Base-by-base conservation (phyloP, 2,888 invertebrate genomes). In the Tanytarsus gracilentus region DNA sequence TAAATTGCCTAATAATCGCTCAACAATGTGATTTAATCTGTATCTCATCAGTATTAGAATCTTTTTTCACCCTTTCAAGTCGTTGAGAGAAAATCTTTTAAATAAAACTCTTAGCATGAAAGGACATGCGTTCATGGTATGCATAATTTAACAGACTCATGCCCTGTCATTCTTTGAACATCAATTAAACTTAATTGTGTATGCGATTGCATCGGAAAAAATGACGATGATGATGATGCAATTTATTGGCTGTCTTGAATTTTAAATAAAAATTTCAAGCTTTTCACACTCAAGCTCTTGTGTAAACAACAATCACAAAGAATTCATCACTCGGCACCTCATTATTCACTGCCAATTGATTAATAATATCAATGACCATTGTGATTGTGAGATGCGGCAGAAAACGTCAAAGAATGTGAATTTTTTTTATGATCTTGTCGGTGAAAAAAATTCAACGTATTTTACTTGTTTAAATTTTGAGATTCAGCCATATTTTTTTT, bases 351-450 rank as follows among this genome's bases (percentile, higher is more conserved):
- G 58, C 40, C 58, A 58, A 58, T 48, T 58, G 58, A 58, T 58
- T 58, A 58, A 58, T 58, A 58, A 58, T 58, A 58, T 58, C 58
- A 48, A 48, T 58, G 48, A 58, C 58, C 48, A 58, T 58, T 58
- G 48, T 48, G 29, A 44, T 18, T n/a, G n/a, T n/a, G n/a, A n/a
- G 23, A 4, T 44, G 21, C 44, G 44, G 44, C 44, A 40, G n/a
- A 11, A 40, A 40, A 40, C 6, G 18, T 18, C 9, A 18, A 9
- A 44, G 21, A 44, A 36, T 36, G n/a, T n/a, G n/a, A n/a, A n/a
- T n/a, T n/a, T n/a, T n/a, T n/a, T n/a, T n/a, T n/a, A n/a, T n/a
- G n/a, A n/a, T n/a, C n/a, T n/a, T n/a, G n/a, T n/a, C n/a, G 48
- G 48, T 23, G 50, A 50, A 26, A 6, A 50, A 50, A 53, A 36